These are phyloP conservation scores for Spisula subtruncata DNA, from an alignment of 2,888 invertebrate species.

Conservation along the genomic window DNA sequence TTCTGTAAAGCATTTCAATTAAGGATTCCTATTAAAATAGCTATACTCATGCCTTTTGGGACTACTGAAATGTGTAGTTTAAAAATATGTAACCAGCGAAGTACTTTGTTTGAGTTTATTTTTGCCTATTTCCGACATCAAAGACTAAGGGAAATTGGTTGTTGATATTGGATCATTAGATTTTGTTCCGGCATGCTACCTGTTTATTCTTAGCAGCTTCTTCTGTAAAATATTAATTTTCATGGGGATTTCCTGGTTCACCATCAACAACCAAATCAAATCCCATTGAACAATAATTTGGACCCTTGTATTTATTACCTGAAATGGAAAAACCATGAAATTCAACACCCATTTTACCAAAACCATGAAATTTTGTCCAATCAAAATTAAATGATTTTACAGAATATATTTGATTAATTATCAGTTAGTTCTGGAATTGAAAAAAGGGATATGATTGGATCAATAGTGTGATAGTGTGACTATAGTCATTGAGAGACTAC, in stretches of 20 bases:
- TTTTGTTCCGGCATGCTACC: background rate
- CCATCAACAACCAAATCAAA: too few relatives aligned
- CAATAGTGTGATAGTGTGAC: background rate
- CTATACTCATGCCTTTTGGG: background rate
- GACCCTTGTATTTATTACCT: too few relatives aligned
- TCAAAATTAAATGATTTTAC: too few relatives aligned
- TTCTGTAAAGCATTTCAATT: background rate
- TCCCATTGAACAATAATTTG: too few relatives aligned
- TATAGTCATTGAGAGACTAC: background rate
- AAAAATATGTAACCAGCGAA: background rate
- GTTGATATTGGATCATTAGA: conserved; percentile 9
- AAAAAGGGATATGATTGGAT: background rate
- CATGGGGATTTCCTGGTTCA: too few relatives aligned
- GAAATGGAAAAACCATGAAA: too few relatives aligned
- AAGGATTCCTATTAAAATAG: background rate
- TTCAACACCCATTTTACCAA: too few relatives aligned
- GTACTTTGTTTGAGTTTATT: background rate
- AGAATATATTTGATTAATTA: background rate
- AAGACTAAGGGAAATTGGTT: conserved; percentile 3
- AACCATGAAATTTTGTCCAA: too few relatives aligned
- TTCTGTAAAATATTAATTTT: too few relatives aligned
- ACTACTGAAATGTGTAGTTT: background rate
- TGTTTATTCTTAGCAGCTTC: background rate
- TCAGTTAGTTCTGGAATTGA: background rate
- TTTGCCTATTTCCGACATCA: conserved; percentile 6